A percentile compares a stretch with the other conserved stretches of the same genome.
phyloP scores from a whole-genome alignment of 1,140 invertebrate species.

The Elymnias hypermnestra region DNA sequence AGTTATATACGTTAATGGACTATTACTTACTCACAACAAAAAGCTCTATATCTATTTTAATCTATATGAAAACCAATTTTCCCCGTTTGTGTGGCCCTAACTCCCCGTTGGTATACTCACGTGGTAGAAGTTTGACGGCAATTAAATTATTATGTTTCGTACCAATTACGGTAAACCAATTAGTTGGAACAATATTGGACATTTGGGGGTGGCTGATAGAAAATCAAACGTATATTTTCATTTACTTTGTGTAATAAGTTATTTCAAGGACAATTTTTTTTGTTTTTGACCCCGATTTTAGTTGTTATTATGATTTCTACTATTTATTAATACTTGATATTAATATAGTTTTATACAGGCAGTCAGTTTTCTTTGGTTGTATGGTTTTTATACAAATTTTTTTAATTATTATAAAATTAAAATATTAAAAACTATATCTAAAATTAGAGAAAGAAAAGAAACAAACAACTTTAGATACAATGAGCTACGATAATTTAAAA shows the following conservation, averaged over 20 bases:
- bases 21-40: neutral
- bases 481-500: no score
- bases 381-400: no score
- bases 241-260: neutral
- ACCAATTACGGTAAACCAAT: slow-evolving; percentile 18
- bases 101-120: slow-evolving; percentile 21
- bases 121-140: slow-evolving; percentile 24
- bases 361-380: no score
- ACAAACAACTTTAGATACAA: no score
- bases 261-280: neutral
- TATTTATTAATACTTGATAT: no score
- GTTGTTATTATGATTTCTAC: no score
- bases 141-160: slow-evolving; percentile 28
- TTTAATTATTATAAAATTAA: no score
- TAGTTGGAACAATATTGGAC: slow-evolving; percentile 10
- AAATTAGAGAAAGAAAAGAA: no score
- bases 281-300: no score
- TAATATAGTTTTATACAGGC: no score
- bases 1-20: no score
- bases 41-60: slow-evolving; percentile 2
- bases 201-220: slow-evolving; percentile 1
- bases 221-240: neutral
- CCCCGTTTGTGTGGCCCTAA: slow-evolving; percentile 7
- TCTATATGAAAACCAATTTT: slow-evolving; percentile 22
- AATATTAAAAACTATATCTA: no score